A percentile compares a stretch with the other conserved stretches of the same genome.
Conservation (phyloP, 2,888 invertebrate genomes). For the Aricia artaxerxes region DNA sequence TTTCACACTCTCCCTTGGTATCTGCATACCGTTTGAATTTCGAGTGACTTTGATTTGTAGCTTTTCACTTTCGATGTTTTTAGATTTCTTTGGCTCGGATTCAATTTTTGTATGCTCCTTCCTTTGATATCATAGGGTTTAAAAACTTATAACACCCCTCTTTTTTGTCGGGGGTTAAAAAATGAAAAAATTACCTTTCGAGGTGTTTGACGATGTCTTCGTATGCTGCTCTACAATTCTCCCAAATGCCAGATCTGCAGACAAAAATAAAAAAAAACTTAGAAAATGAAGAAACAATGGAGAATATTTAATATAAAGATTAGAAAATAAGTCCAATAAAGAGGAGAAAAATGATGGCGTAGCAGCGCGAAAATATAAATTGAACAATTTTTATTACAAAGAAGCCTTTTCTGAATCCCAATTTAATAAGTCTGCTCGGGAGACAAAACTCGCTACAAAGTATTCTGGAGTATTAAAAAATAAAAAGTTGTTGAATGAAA, state of each 20-base stretch:
- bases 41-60: slow-evolving; percentile 42
- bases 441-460: slow-evolving; percentile 58
- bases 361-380: slow-evolving; percentile 44
- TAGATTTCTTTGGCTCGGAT: not conserved
- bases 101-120: not conserved
- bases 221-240: slow-evolving; percentile 96
- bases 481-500: slow-evolving; percentile 64
- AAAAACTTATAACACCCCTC: not conserved
- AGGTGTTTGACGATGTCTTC: slow-evolving; percentile 97
- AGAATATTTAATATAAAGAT: slow-evolving; percentile 50
- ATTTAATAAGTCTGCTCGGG: slow-evolving; percentile 45
- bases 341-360: slow-evolving; percentile 46
- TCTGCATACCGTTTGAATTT: slow-evolving; percentile 66
- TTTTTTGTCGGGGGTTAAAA: too few relatives aligned
- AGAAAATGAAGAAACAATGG: slow-evolving; percentile 56
- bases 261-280: slow-evolving; percentile 68
- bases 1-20: slow-evolving; percentile 77
- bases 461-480: slow-evolving; percentile 60
- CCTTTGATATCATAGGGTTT: not conserved
- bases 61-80: slow-evolving; percentile 27
- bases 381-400: slow-evolving; percentile 46
- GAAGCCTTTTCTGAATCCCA: slow-evolving; percentile 42
- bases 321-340: slow-evolving; percentile 48
- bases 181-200: slow-evolving; percentile 84
- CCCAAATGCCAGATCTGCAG: slow-evolving; percentile 93